Percentiles rank a stretch among this genome's conserved stretches.
phyloP scores from a whole-genome alignment of 2,113 vertebrate genomes.

The Mormoops blainvillei region DNA sequence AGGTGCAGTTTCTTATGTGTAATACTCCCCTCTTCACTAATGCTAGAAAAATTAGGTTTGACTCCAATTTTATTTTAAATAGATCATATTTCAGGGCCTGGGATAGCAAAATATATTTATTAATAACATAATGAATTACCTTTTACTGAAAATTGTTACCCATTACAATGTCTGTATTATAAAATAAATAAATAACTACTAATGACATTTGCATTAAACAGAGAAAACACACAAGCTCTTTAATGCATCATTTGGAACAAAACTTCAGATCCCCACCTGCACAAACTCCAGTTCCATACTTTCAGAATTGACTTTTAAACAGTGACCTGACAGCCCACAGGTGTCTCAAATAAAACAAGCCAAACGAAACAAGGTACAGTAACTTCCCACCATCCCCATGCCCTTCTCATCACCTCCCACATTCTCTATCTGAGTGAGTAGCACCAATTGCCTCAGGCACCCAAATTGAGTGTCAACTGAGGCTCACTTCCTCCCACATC shows the following conservation, averaged over 20 bases:
- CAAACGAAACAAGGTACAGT: not conserved
- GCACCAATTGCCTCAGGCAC: not conserved
- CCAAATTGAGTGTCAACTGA: not conserved
- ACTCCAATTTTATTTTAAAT: slow-evolving; percentile 26
- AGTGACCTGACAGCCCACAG: not conserved
- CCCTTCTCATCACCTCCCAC: not conserved
- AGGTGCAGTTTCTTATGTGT: not conserved
- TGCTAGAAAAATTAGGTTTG: not conserved
- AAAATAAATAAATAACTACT: slow-evolving; percentile 41
- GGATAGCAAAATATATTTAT: slow-evolving; percentile 16
- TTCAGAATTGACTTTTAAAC: slow-evolving; percentile 30
- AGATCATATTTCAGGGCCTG: not conserved
- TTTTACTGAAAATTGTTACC: slow-evolving; percentile 39
- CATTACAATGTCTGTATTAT: slow-evolving; percentile 27
- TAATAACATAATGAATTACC: slow-evolving; percentile 34
- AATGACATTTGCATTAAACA: not conserved
- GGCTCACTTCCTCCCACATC: not conserved
- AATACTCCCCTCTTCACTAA: not conserved
- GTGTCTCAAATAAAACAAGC: slow-evolving; percentile 8
- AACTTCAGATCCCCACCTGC: not conserved
- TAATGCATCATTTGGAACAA: slow-evolving; percentile 25
- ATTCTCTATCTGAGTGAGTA: not conserved
- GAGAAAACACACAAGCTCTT: not conserved
- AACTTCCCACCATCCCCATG: not conserved
- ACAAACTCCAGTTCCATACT: not conserved